phyloP scores from a whole-genome alignment of 2,797 vertebrate species.

The Rhodeus uyekii region DNA sequence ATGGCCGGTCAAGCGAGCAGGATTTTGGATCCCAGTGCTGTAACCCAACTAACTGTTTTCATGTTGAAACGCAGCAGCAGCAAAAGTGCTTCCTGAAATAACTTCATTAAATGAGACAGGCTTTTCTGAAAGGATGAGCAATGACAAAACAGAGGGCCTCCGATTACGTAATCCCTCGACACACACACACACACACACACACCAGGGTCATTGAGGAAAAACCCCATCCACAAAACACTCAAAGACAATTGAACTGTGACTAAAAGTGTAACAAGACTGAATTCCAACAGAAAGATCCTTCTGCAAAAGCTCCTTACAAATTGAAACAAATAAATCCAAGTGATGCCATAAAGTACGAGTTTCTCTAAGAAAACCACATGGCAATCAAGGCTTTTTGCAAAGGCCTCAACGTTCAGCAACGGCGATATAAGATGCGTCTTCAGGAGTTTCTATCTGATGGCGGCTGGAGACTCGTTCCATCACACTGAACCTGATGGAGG shows the following conservation, averaged over 20 bases:
- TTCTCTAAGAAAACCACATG: not conserved
- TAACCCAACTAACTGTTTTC: constrained; percentile 58
- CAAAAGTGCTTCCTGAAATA: constrained; percentile 68
- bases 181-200: constrained; percentile 4
- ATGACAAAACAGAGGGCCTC: constrained; percentile 62
- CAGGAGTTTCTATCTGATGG: not conserved
- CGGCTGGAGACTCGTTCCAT: not conserved
- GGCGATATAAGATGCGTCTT: not conserved
- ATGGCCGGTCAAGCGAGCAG: not conserved
- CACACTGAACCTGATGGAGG: not conserved
- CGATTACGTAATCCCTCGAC: constrained; percentile 59
- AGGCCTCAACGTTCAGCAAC: not conserved
- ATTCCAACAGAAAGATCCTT: constrained; percentile 1
- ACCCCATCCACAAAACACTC: not conserved
- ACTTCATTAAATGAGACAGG: constrained; percentile 62
- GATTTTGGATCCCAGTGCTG: not conserved
- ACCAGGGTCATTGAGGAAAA: constrained; percentile 13
- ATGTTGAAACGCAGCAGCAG: constrained; percentile 55
- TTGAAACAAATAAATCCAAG: not conserved
- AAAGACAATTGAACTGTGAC: constrained; percentile 22
- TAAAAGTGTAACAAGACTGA: constrained; percentile 11
- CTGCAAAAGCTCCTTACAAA: not conserved
- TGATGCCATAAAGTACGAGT: not conserved
- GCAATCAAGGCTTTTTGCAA: not conserved
- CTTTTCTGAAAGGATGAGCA: constrained; percentile 63